These are phyloP conservation scores for Umimayanthus chanpuru DNA, from an alignment of 92 coral and sea anemone genomes.

Conservation along the genomic window DNA sequence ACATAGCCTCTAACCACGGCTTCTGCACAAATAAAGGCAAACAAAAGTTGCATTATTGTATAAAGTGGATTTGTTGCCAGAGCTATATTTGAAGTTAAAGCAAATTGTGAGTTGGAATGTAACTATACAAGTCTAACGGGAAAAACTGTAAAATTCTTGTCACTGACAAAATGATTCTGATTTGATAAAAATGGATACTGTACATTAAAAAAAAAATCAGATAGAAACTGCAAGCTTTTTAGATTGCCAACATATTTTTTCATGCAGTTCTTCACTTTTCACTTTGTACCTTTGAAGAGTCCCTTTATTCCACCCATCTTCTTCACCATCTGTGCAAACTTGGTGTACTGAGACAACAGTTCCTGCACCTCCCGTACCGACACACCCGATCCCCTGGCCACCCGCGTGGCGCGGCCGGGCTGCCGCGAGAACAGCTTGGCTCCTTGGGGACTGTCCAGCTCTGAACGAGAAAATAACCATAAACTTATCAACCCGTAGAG, in stretches of 20 bases:
- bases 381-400: slow-evolving; percentile 96
- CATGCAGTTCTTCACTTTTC: not conserved
- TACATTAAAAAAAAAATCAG: not conserved
- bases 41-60: too few species aligned
- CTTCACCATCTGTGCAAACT: slow-evolving; percentile 98
- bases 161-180: too few species aligned
- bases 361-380: slow-evolving; percentile 98
- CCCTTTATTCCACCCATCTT: slow-evolving; percentile 99
- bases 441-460: slow-evolving; percentile 95
- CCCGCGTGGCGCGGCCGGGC: slow-evolving; percentile 92
- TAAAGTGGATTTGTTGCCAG: too few species aligned
- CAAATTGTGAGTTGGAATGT: too few species aligned
- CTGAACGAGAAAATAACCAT: slow-evolving; percentile 38
- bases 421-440: slow-evolving; percentile 98
- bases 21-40: too few species aligned
- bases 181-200: not conserved
- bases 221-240: not conserved
- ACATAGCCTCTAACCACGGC: too few species aligned
- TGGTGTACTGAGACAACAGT: slow-evolving; percentile 91
- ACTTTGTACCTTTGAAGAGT: slow-evolving; percentile 82
- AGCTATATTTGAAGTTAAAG: too few species aligned
- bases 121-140: not conserved
- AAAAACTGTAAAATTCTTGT: not conserved
- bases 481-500: not conserved
- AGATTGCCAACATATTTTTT: not conserved